Evolutionary conservation across 2,797 vertebrate species (phyloP).

Genomic region (Microhierax caerulescens): DNA sequence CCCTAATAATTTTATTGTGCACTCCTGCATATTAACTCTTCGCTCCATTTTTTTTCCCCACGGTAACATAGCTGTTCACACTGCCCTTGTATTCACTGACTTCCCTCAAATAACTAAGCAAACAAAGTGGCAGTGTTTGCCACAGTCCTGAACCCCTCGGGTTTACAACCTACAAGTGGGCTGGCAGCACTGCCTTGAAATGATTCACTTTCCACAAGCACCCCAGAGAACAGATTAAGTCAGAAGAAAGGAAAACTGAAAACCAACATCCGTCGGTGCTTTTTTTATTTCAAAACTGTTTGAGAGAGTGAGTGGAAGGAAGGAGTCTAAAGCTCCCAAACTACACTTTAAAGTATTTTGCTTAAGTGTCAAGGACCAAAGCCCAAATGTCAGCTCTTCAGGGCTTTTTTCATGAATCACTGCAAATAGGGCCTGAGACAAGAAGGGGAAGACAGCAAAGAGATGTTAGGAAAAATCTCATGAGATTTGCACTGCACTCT

Average conservation of each 20-base stretch:
- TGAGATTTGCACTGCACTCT: neutral
- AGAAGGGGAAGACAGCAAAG: neutral
- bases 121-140: neutral
- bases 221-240: neutral
- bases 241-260: constrained; percentile 5
- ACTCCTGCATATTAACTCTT: neutral
- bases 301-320: constrained; percentile 45
- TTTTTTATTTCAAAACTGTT: constrained; percentile 54
- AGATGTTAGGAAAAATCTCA: constrained; percentile 37
- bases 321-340: constrained; percentile 21
- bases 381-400: constrained; percentile 26
- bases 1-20: neutral
- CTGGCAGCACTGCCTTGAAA: neutral
- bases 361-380: constrained; percentile 41
- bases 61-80: neutral
- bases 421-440: constrained; percentile 20
- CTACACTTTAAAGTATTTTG: constrained; percentile 37
- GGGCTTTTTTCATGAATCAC: constrained; percentile 41
- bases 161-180: neutral
- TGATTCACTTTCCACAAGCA: neutral
- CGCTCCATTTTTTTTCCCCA: rapidly evolving
- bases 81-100: neutral
- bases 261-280: constrained; percentile 22
- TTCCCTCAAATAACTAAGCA: neutral
- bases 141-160: neutral